These are phyloP conservation scores for Phoenoteleia sp. DNA, from an alignment of 2,888 invertebrate species.

Conservation along the genomic window DNA sequence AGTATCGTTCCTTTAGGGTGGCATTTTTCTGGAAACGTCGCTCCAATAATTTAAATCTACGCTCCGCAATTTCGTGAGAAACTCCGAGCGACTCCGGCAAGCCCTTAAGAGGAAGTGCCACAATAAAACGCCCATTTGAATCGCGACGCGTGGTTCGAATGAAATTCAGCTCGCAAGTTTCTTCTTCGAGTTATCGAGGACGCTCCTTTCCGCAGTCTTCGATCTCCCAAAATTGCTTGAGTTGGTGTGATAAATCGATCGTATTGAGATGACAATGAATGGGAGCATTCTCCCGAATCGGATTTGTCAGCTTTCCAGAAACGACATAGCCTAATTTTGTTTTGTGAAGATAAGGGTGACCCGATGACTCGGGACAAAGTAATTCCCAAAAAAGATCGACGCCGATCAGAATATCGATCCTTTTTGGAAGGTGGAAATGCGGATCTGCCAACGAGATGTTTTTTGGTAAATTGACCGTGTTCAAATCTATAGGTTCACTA, in stretches of 20 bases:
- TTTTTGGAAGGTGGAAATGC: conserved; percentile 18
- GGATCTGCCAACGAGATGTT: conserved; percentile 13
- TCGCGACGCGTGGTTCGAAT: not conserved
- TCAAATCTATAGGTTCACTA: conserved; percentile 22
- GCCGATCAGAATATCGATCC: conserved; percentile 41
- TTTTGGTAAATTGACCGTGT: conserved; percentile 1
- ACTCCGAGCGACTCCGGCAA: conserved; percentile 9
- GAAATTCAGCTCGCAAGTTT: conserved; percentile 14
- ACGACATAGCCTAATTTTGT: conserved; percentile 35
- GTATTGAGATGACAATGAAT: not conserved
- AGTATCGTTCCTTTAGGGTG: not conserved
- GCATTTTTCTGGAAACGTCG: conserved; percentile 6
- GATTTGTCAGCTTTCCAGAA: not conserved
- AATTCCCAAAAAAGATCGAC: conserved; percentile 47
- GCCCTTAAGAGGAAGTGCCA: conserved; percentile 17
- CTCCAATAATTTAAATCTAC: conserved; percentile 11
- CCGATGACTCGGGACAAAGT: not conserved
- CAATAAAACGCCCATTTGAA: conserved; percentile 15
- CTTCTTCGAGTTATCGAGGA: not conserved
- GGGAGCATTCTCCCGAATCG: not conserved
- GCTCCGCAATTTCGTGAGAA: conserved; percentile 10
- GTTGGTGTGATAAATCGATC: conserved; percentile 1
- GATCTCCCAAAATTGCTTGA: conserved; percentile 21
- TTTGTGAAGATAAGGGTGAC: conserved; percentile 23
- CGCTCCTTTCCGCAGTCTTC: conserved; percentile 6